phyloP scores from a whole-genome alignment of 2,888 invertebrate genomes.

The Epinotia ramella region DNA sequence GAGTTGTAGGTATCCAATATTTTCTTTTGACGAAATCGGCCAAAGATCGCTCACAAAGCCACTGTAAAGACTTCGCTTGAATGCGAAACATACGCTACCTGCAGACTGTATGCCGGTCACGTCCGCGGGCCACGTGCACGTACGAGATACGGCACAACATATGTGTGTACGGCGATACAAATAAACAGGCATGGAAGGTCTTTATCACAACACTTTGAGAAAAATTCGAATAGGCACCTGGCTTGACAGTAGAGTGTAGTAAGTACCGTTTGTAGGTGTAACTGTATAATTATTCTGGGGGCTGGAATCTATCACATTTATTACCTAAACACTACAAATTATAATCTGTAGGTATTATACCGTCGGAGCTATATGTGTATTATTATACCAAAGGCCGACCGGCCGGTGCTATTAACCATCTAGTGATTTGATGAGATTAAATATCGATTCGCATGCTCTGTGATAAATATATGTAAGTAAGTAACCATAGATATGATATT shows the following conservation, averaged over 20 bases:
- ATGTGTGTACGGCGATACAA: conserved; percentile 25
- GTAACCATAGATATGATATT: too few species aligned
- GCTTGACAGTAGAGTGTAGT: neutral
- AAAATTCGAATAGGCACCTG: neutral
- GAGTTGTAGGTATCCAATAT: neutral
- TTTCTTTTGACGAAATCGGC: neutral
- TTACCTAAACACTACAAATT: neutral
- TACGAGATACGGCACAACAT: conserved; percentile 22
- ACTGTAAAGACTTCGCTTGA: conserved; percentile 5
- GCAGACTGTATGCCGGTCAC: conserved; percentile 16
- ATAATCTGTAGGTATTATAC: neutral
- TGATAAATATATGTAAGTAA: too few species aligned
- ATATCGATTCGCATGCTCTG: too few species aligned
- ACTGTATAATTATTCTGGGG: neutral
- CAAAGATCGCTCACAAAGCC: conserved; percentile 19
- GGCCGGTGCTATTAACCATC: too few species aligned
- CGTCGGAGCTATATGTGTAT: neutral
- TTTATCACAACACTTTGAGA: neutral
- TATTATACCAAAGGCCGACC: neutral
- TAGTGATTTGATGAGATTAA: neutral
- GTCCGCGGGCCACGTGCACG: conserved; percentile 29
- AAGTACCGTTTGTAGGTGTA: too few species aligned
- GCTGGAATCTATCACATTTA: conserved; percentile 1
- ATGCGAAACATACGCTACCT: conserved; percentile 18
- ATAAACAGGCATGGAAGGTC: conserved; percentile 27